These are phyloP conservation scores for Glomeris maerens DNA, from an alignment of 1,140 invertebrate genomes.

Conservation along the genomic window DNA sequence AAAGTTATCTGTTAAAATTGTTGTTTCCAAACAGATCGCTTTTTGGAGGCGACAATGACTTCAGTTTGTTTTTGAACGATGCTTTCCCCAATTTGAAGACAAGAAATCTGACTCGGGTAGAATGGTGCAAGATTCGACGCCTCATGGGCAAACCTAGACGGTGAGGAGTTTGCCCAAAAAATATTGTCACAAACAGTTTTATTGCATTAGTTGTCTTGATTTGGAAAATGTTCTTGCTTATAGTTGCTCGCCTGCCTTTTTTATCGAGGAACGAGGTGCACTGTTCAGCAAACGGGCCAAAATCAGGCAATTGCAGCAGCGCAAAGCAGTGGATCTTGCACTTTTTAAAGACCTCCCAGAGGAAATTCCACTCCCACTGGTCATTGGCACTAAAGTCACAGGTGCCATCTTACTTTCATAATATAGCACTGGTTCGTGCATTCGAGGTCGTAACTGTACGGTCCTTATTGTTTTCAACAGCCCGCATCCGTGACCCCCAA, in stretches of 20 bases:
- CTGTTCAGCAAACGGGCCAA: conserved; percentile 79
- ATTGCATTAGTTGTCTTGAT: neutral
- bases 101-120: conserved; percentile 65
- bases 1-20: neutral
- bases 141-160: conserved; percentile 95
- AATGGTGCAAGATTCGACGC: conserved; percentile 89
- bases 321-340: conserved; percentile 67
- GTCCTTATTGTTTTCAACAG: conserved; percentile 13
- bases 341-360: conserved; percentile 81
- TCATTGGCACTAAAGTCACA: conserved; percentile 92
- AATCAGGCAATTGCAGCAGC: conserved; percentile 84
- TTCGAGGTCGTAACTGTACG: neutral
- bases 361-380: conserved; percentile 88
- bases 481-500: conserved; percentile 70
- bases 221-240: conserved; percentile 3
- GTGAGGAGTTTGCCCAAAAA: no score
- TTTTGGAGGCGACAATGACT: conserved; percentile 93
- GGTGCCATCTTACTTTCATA: conserved; percentile 33
- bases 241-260: conserved; percentile 56
- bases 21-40: conserved; percentile 47
- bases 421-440: neutral
- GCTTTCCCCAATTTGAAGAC: conserved; percentile 85
- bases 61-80: conserved; percentile 83
- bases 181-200: conserved; percentile 15
- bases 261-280: conserved; percentile 82